Evolutionary conservation across 2,888 invertebrate genomes (phyloP).

Genomic region (Pterostichus niger): DNA sequence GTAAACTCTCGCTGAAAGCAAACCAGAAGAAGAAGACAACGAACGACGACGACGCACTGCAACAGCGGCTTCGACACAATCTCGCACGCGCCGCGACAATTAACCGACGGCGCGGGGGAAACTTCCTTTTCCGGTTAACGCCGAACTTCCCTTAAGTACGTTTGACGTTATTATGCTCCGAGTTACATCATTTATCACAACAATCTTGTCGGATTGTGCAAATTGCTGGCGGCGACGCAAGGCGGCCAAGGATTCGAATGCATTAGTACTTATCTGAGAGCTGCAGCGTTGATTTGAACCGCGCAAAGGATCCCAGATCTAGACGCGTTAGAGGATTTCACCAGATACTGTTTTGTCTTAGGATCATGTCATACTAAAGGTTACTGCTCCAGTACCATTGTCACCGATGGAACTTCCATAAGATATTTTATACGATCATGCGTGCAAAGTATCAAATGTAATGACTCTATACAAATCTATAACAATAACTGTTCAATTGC

Average conservation of each 20-base stretch:
- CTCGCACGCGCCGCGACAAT: conserved; percentile 49
- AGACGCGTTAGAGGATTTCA: conserved; percentile 8
- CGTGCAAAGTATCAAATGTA: too few species aligned
- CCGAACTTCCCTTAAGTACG: conserved; percentile 64
- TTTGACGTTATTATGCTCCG: conserved; percentile 63
- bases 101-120: conserved; percentile 54
- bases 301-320: conserved; percentile 13
- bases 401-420: neutral
- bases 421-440: too few species aligned
- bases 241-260: conserved; percentile 51
- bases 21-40: conserved; percentile 46
- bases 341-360: conserved; percentile 44
- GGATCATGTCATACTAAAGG: conserved; percentile 15
- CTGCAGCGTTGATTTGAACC: conserved; percentile 50
- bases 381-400: conserved; percentile 4
- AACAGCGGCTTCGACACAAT: conserved; percentile 20
- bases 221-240: conserved; percentile 54
- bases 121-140: conserved; percentile 58
- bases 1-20: conserved; percentile 53
- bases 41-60: conserved; percentile 28
- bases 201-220: conserved; percentile 61
- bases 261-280: conserved; percentile 56
- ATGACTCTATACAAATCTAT: too few species aligned
- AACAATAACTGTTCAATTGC: too few species aligned
- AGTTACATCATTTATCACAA: conserved; percentile 64